phyloP scores from a whole-genome alignment of 53 echinoderm and acorn worm species.

The Arbacia lixula region DNA sequence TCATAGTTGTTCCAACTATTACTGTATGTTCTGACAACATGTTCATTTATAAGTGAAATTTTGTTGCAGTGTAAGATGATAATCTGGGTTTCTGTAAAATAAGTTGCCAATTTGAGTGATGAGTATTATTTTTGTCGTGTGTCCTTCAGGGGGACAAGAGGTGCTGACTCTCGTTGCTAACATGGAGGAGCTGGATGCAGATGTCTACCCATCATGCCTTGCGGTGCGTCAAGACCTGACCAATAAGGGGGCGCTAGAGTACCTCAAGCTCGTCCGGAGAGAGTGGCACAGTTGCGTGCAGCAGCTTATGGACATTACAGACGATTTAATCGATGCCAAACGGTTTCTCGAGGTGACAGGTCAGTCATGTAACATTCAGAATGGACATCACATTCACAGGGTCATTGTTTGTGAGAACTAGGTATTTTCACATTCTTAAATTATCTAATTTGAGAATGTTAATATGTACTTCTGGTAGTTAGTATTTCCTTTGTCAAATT shows the following conservation, averaged over 20 bases:
- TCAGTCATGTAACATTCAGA: constrained; percentile 44
- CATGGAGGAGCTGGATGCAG: constrained; percentile 83
- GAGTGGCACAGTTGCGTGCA: constrained; percentile 85
- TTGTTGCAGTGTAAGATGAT: too few species aligned
- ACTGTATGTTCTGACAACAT: too few species aligned
- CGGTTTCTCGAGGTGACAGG: constrained; percentile 91
- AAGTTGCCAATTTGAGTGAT: neutral
- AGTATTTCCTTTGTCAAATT: too few species aligned
- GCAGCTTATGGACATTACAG: constrained; percentile 68
- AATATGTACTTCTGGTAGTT: too few species aligned
- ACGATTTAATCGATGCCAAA: constrained; percentile 68
- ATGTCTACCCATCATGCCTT: constrained; percentile 92
- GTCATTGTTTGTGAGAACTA: too few species aligned
- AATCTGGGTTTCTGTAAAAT: neutral
- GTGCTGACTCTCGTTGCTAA: constrained; percentile 60
- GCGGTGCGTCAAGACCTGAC: constrained; percentile 81
- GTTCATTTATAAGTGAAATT: too few species aligned
- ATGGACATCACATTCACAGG: too few species aligned
- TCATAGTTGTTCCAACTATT: neutral
- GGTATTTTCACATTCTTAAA: too few species aligned
- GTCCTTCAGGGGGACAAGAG: constrained; percentile 52
- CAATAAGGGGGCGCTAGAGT: constrained; percentile 84
- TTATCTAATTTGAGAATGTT: too few species aligned
- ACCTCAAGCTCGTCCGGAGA: constrained; percentile 82
- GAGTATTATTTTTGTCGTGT: neutral